A percentile compares a stretch with the other conserved stretches of the same genome.
Conservation (phyloP, 2,113 vertebrate genomes). For the Prietella phreatophila region DNA sequence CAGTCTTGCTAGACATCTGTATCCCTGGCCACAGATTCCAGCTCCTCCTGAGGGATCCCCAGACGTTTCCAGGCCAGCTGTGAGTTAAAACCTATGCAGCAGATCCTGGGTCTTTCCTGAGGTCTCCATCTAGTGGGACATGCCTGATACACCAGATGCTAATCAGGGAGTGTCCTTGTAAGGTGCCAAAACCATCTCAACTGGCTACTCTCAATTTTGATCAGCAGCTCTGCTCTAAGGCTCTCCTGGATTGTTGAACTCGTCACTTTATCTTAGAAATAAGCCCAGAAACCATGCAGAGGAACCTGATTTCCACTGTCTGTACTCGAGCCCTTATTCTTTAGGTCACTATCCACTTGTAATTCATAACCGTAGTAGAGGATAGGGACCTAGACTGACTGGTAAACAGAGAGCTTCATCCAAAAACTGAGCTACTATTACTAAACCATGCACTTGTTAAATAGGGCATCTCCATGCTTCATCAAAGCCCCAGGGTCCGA, state of each 20-base stretch:
- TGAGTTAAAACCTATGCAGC: neutral
- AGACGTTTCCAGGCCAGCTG: neutral
- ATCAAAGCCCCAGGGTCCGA: neutral
- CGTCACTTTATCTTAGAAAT: neutral
- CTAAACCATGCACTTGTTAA: neutral
- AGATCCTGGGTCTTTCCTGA: neutral
- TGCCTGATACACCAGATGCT: neutral
- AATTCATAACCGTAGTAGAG: neutral
- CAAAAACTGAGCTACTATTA: neutral
- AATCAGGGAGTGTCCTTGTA: neutral
- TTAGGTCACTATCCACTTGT: neutral
- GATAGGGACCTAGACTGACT: neutral
- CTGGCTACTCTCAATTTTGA: neutral
- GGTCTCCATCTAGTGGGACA: neutral
- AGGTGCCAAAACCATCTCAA: neutral
- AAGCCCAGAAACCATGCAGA: neutral
- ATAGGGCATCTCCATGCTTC: neutral
- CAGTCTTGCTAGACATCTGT: neutral
- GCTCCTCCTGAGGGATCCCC: neutral
- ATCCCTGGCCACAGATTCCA: neutral
- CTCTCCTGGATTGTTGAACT: neutral
- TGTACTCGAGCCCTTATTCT: neutral
- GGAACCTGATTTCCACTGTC: neutral
- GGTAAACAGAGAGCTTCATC: neutral
- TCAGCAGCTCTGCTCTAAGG: neutral